Percentiles rank a stretch among this genome's conserved stretches.
phyloP scores from a whole-genome alignment of 1,140 invertebrate genomes.

The Drosophila aff. region DNA sequence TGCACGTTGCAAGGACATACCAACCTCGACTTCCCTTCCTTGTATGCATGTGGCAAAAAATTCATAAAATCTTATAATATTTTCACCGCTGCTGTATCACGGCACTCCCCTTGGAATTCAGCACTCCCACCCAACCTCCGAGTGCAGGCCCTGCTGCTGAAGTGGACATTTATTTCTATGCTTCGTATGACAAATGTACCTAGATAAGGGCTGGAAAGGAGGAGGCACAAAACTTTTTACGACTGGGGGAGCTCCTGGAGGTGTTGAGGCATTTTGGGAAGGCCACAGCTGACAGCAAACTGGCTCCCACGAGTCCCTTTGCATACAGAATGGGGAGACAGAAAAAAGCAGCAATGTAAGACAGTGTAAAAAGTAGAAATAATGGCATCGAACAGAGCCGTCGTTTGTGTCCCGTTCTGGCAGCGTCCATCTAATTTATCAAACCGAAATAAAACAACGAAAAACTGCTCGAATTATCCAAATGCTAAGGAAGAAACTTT shows the following conservation, averaged over 20 bases:
- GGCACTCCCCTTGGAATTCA: neutral
- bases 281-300: constrained; percentile 28
- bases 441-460: constrained; percentile 25
- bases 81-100: constrained; percentile 3
- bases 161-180: constrained; percentile 74
- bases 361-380: neutral
- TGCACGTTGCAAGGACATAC: neutral
- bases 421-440: constrained; percentile 59
- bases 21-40: neutral
- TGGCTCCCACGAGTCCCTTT: constrained; percentile 15
- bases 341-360: neutral
- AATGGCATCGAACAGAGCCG: constrained; percentile 5
- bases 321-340: constrained; percentile 12
- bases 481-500: constrained; percentile 27
- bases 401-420: constrained; percentile 37
- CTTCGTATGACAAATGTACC: constrained; percentile 70
- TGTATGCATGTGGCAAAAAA: too few species aligned
- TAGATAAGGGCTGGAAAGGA: constrained; percentile 60
- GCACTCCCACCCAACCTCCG: neutral
- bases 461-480: neutral
- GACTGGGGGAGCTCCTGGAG: constrained; percentile 16
- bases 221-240: constrained; percentile 55
- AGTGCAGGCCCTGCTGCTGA: constrained; percentile 38
- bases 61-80: neutral
- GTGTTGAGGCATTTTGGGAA: constrained; percentile 41